phyloP scores from a whole-genome alignment of 92 coral and sea anemone genomes.

The Blastomussa wellsi region DNA sequence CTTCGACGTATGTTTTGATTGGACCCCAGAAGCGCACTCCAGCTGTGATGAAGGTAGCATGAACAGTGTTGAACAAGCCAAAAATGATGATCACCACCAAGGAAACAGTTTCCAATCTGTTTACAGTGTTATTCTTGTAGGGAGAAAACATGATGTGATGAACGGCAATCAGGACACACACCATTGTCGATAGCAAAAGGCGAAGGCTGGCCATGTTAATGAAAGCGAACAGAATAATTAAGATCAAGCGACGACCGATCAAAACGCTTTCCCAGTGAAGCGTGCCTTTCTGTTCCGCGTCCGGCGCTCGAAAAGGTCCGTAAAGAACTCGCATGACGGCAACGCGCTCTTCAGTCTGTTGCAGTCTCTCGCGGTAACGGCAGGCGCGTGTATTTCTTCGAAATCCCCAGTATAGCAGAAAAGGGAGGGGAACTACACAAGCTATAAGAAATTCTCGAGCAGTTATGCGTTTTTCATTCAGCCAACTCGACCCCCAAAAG shows the following conservation, averaged over 20 bases:
- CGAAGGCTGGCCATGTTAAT: constrained; percentile 25
- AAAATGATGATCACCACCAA: constrained; percentile 16
- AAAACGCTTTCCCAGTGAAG: constrained; percentile 55
- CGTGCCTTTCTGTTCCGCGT: constrained; percentile 32
- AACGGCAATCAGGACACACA: constrained; percentile 26
- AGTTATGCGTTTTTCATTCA: constrained; percentile 41
- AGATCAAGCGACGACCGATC: constrained; percentile 42
- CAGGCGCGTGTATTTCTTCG: constrained; percentile 14
- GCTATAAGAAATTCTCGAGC: constrained; percentile 52
- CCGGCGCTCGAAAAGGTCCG: constrained; percentile 52
- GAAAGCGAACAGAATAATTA: constrained; percentile 42
- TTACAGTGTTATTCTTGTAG: constrained; percentile 24
- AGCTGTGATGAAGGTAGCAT: constrained; percentile 46
- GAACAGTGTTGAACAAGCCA: constrained; percentile 44
- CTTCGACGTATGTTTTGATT: constrained; percentile 23
- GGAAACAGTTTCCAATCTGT: constrained; percentile 41
- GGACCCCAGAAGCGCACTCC: constrained; percentile 44
- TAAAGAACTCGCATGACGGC: constrained; percentile 41
- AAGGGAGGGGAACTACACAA: constrained; percentile 51
- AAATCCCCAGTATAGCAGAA: constrained; percentile 47
- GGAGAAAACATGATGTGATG: constrained; percentile 40
- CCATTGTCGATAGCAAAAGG: constrained; percentile 17
- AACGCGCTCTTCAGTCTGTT: constrained; percentile 22
- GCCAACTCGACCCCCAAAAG: constrained; percentile 45
- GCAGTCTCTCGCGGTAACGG: neutral